These are phyloP conservation scores for Pelobates cultripes DNA, from an alignment of 2,797 vertebrate genomes.

Conservation along the genomic window DNA sequence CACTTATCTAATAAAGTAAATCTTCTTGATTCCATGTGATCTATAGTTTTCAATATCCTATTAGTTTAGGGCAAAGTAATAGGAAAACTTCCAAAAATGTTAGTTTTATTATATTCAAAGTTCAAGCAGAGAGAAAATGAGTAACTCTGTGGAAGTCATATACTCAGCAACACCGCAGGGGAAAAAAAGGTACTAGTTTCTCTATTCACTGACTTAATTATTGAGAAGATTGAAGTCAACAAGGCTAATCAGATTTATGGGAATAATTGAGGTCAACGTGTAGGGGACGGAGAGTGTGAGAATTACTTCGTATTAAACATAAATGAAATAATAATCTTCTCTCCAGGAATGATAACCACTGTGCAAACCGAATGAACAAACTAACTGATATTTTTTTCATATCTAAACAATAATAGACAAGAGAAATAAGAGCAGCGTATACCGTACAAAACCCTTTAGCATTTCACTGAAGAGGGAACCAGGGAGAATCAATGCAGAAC, in stretches of 20 bases:
- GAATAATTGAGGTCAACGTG: slow-evolving; percentile 69
- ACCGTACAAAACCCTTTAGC: slow-evolving; percentile 35
- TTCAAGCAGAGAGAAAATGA: slow-evolving; percentile 11
- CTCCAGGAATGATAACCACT: slow-evolving; percentile 57
- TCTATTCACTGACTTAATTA: slow-evolving; percentile 62
- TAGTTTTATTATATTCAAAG: slow-evolving; percentile 8
- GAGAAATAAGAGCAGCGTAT: slow-evolving; percentile 46
- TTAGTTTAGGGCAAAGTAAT: neutral
- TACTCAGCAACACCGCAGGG: slow-evolving; percentile 30
- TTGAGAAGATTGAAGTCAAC: slow-evolving; percentile 65
- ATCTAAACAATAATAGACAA: slow-evolving; percentile 50
- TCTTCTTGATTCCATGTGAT: neutral
- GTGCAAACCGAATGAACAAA: slow-evolving; percentile 52
- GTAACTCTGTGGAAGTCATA: slow-evolving; percentile 3
- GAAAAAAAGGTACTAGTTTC: slow-evolving; percentile 38
- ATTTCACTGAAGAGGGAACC: slow-evolving; percentile 52
- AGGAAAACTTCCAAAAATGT: neutral
- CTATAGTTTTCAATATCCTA: slow-evolving; percentile 11
- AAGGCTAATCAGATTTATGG: slow-evolving; percentile 70
- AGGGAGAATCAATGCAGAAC: slow-evolving; percentile 47
- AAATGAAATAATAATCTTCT: slow-evolving; percentile 63
- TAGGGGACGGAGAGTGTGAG: slow-evolving; percentile 56
- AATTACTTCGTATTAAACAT: slow-evolving; percentile 56
- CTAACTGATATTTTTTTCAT: slow-evolving; percentile 44
- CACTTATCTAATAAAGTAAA: neutral